These are phyloP conservation scores for Stegodyphus mimosarum DNA, from an alignment of 1,140 invertebrate genomes.

Conservation along the genomic window DNA sequence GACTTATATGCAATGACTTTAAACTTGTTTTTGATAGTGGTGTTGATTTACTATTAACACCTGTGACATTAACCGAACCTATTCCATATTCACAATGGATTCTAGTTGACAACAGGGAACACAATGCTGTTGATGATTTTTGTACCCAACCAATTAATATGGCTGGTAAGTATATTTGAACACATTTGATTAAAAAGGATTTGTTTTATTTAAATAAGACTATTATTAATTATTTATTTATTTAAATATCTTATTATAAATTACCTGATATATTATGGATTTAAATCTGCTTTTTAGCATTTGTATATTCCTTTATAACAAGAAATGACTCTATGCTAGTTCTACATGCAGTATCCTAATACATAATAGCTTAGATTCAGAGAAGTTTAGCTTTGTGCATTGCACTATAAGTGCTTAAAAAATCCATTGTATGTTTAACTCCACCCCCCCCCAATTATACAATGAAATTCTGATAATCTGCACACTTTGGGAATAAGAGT, in stretches of 20 bases:
- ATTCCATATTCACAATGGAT: conserved; percentile 84
- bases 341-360: not conserved
- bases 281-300: not conserved
- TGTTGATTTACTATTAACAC: conserved; percentile 90
- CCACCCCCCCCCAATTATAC: no score
- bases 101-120: conserved; percentile 83
- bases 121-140: conserved; percentile 90
- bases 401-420: no score
- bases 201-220: not conserved
- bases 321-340: not conserved
- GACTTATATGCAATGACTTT: conserved; percentile 92
- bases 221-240: not conserved
- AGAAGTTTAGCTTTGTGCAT: no score
- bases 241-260: not conserved
- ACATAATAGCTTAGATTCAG: no score
- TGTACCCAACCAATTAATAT: conserved; percentile 96
- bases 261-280: not conserved
- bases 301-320: not conserved
- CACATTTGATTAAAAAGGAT: not conserved
- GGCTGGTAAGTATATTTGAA: conserved; percentile 75
- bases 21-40: conserved; percentile 75
- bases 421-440: no score
- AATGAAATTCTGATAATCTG: no score
- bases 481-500: no score
- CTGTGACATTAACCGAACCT: conserved; percentile 88